Evolutionary conservation across 53 echinoderm and acorn worm genomes (phyloP), one percentile per base, ranked within the genome.

Genomic region (Paracentrotus lividus): DNA sequence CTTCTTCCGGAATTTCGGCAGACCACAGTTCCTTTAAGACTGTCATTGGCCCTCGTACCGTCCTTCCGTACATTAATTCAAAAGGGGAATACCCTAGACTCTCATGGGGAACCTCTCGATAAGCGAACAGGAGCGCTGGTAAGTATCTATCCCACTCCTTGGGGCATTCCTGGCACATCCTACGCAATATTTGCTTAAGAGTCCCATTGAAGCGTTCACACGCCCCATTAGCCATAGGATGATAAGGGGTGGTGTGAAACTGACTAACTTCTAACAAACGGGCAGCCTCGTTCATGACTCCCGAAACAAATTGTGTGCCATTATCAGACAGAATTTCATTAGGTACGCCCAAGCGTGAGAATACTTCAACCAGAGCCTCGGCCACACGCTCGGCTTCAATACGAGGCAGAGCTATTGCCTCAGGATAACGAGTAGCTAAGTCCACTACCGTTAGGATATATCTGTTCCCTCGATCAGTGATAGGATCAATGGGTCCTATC

Each of bases 11-110:
- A 12, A 59, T 49, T 49, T 93, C 90, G 24, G 47, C 86, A 16
- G 90, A 42, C 95, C 95, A 95, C 7, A 93, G n/a, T 42, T 95
- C 93, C 66, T 51, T 90, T 8, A 95, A 72, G 55, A 95, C 94
- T 4, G 93, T 65, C 32, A 95, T 24, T 20, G 95, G 95, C 0
- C 90, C 95, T 27, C 90, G 32, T 15, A 95, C 49, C 5, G 49
- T 49, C 49, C 49, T 49, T 59, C 93, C 93, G 85, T 93, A 95
- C 31, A 93, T 49, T 20, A 93, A 68, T 27, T 93, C 88, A 20
- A 88, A 88, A 1, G 88, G 88, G 5, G 88, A 36, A 42, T 58
- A 64, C 42, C 44, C 61, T 42, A 60, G 6, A 42, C 88, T 88
- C 23, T 88, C 64, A 4, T 88, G 88, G 6, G 88, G 88, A 6